Conservation (phyloP, 2,888 invertebrate species). For the Tetragnatha montana region DNA sequence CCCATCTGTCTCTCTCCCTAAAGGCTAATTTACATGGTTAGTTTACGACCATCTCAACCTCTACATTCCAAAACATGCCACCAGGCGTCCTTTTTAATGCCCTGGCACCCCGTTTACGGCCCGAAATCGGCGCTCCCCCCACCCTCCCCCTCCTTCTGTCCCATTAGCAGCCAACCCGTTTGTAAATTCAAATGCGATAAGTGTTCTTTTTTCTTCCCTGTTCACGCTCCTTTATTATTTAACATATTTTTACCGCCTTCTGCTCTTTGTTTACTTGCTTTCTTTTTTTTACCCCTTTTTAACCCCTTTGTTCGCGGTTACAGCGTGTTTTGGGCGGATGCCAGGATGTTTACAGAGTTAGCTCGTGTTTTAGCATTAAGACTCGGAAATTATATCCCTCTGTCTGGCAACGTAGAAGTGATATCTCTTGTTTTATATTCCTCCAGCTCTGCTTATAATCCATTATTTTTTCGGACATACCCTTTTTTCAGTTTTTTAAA, state of each 20-base stretch:
- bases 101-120: neutral
- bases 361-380: constrained; percentile 47
- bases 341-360: constrained; percentile 54
- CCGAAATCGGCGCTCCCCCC: constrained; percentile 14
- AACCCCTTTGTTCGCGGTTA: constrained; percentile 24
- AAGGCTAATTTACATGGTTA: no score
- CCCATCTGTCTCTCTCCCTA: no score
- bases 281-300: constrained; percentile 12
- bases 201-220: constrained; percentile 27
- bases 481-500: no score
- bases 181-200: constrained; percentile 58
- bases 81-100: neutral
- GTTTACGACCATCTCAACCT: no score
- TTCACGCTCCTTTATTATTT: constrained; percentile 28
- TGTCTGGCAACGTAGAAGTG: neutral
- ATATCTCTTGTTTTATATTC: constrained; percentile 34
- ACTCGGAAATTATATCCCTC: constrained; percentile 48
- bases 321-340: constrained; percentile 38
- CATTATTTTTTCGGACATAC: constrained; percentile 1
- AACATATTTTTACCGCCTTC: constrained; percentile 32
- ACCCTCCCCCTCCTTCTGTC: constrained; percentile 25
- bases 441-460: constrained; percentile 1
- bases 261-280: neutral
- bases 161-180: constrained; percentile 46
- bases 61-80: no score